Evolutionary conservation across 2,888 invertebrate species (phyloP), one percentile per base, ranked within the genome.

Genomic region (Tholera decimalis): DNA sequence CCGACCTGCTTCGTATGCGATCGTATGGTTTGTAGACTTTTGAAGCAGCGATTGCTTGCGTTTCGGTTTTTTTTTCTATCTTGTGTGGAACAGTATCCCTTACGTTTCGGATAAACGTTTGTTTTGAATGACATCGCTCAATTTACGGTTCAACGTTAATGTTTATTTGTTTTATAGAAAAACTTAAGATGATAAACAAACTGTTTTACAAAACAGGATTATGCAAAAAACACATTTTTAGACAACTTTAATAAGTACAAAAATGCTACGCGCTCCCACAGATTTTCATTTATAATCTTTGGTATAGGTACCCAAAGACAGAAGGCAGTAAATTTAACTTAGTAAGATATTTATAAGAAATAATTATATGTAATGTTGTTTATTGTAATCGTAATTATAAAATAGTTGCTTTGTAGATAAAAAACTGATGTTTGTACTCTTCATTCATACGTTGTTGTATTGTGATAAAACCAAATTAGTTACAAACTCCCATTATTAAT

Each of bases 11-110:
- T 69, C 73, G 72, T 76, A 83, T 83, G 84, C 80, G 71, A 81
- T 83, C 81, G 71, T 70, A 83, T 84, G 87, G 87, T 88, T 88
- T 85, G 87, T 87, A 86, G 64, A 79, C 61, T 69, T 43, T 57
- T 71, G 53, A 64, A 65, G 49, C 63, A 68, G 53, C 24, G 13
- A 53, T 58, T 63, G 35, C 39, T 65, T 77, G 51, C 28, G 8
- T 53, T 41, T 41, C 26, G 26, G n/a, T 39, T 54, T 57, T 66
- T 50, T 41, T n/a, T 49, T 11, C 8, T 20, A n/a, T 26, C 20
- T 35, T 35, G 11, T 54, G 20, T 8, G 8, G 15, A 26, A 15
- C 18, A 13, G 28, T 43, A 51, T 20, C 26, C 15, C 1, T 55
- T 43, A 11, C n/a, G 26, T 28, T 61, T 22, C 18, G 44, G 20